These are phyloP conservation scores for Paedocypris sp. DNA, from an alignment of 2,113 vertebrate genomes.

Conservation along the genomic window DNA sequence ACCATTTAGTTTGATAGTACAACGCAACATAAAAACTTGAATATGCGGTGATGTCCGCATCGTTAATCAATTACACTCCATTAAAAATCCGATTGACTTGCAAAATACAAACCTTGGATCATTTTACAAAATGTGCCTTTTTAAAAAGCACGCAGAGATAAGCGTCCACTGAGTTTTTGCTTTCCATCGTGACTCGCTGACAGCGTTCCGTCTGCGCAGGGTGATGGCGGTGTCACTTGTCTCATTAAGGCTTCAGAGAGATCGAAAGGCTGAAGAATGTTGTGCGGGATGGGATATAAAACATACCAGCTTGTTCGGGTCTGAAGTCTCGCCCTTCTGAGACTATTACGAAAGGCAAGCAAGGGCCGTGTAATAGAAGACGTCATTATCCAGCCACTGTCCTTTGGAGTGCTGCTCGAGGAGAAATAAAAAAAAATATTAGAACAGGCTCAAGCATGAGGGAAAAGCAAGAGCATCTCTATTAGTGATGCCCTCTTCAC, in stretches of 20 bases:
- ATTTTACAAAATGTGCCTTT: too few relatives aligned
- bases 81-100: constrained; percentile 10
- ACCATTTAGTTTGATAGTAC: not conserved
- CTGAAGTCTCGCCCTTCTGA: not conserved
- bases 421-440: too few relatives aligned
- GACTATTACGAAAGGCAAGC: not conserved
- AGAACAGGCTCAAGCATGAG: too few relatives aligned
- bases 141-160: not conserved
- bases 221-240: not conserved
- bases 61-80: constrained; percentile 5
- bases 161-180: not conserved
- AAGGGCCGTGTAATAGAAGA: not conserved
- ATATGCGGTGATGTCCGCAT: constrained; percentile 1
- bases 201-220: not conserved
- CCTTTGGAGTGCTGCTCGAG: too few relatives aligned
- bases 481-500: too few relatives aligned
- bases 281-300: not conserved
- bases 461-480: too few relatives aligned
- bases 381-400: constrained; percentile 31
- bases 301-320: not conserved
- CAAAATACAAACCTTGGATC: not conserved
- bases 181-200: not conserved
- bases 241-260: constrained; percentile 3
- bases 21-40: constrained; percentile 3
- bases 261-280: not conserved